Evolutionary conservation across 2,888 invertebrate species (phyloP).

Genomic region (Salpingus planirostris): DNA sequence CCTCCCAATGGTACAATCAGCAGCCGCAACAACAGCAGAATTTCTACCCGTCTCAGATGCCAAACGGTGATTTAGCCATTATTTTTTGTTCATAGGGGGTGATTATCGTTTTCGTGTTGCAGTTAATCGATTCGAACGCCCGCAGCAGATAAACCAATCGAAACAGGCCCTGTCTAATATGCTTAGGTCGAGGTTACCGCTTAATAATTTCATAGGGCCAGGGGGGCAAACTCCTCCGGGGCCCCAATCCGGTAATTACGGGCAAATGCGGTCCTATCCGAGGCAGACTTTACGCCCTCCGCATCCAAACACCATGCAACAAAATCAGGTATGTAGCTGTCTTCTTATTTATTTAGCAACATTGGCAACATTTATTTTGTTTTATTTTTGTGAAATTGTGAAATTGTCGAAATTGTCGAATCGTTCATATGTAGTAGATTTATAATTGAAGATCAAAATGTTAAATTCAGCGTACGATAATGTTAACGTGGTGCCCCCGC

Average conservation of each 20-base stretch:
- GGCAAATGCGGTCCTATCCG: constrained; percentile 44
- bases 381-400: too few relatives aligned
- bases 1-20: constrained; percentile 53
- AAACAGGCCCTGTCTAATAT: constrained; percentile 82
- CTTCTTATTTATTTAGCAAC: too few relatives aligned
- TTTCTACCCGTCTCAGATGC: constrained; percentile 45
- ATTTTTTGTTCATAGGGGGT: not conserved
- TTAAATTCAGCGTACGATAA: too few relatives aligned
- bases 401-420: too few relatives aligned
- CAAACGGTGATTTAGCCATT: constrained; percentile 25
- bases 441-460: too few relatives aligned
- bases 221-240: constrained; percentile 27
- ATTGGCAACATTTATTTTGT: too few relatives aligned
- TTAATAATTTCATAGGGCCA: constrained; percentile 40
- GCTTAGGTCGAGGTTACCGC: constrained; percentile 63
- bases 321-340: constrained; percentile 37
- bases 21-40: constrained; percentile 42
- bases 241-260: constrained; percentile 38
- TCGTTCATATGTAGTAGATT: too few relatives aligned
- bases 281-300: constrained; percentile 43
- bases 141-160: constrained; percentile 56
- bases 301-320: constrained; percentile 37
- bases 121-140: constrained; percentile 44
- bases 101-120: too few relatives aligned
- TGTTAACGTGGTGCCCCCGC: too few relatives aligned